Base-by-base conservation (phyloP, 2,113 vertebrate species). In the Pituophis catenifer region DNA sequence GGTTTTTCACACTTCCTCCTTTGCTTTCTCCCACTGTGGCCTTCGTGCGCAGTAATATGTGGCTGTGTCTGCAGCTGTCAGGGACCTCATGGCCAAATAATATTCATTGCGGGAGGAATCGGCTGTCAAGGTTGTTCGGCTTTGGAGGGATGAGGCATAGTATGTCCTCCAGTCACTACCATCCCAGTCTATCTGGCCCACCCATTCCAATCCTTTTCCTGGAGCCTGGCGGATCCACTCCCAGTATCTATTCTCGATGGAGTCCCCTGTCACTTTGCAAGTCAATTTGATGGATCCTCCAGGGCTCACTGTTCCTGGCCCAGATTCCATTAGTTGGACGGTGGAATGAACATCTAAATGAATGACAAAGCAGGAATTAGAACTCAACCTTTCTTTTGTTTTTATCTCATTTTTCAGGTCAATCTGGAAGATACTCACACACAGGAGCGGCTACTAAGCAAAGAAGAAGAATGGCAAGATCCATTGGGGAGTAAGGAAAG, bases 121-220 rank as follows among this genome's bases (percentile, higher is more conserved):
- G 0, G 33, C 38, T 55, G 89, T 10, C 2, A 94, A 53, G 23
- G 81, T 54, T 33, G 53, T 29, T 38, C 44, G 19, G 10, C 88
- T 81, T 38, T 93, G 89, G 21, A 94, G 12, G 52, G 86, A 93
- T 6, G 86, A 33, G 55, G 19, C 12, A 21, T 89, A 94, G 75
- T 0, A 7, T 26, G 6, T 86, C 1, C 3, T 24, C 48, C 54
- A 50, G 2, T 17, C 29, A 1, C 0, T 24, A 13, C 24, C 4
- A 10, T 0, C 0, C 88, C 91, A 81, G 15, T 9, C 15, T 5
- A 94, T 92, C 53, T 57, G 29, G 29, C 93, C 94, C 19, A 44
- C 6, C 86, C 91, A 90, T 90, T 91, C 93, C 62, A 94, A 26
- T 50, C 86, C 65, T 92, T 93, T 90, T 55, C 86, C 58, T 17